phyloP scores from a whole-genome alignment of 1,140 invertebrate genomes.

The Adoxophyes honmai region DNA sequence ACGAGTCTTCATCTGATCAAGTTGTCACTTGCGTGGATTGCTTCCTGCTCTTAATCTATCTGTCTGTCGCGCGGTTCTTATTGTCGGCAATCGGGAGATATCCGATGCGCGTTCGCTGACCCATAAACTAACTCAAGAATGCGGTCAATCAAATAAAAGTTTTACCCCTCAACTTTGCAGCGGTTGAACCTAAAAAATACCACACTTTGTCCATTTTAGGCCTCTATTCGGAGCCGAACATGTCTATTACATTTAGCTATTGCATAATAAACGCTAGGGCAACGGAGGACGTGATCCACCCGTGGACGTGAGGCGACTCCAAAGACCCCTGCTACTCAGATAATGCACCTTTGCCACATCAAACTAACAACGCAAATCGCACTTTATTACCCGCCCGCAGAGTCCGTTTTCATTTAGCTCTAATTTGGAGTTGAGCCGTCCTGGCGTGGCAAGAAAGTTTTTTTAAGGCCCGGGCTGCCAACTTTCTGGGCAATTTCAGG shows the following conservation, averaged over 20 bases:
- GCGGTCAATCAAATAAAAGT: not conserved
- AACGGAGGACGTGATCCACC: conserved; percentile 52
- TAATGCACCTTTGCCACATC: conserved; percentile 35
- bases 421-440: conserved; percentile 22
- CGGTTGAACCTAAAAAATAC: not conserved
- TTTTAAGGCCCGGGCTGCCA: conserved; percentile 46
- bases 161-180: conserved; percentile 4
- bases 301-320: conserved; percentile 46
- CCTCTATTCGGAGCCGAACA: conserved; percentile 40
- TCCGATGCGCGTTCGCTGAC: too few relatives aligned
- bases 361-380: conserved; percentile 42
- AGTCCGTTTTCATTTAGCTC: conserved; percentile 33
- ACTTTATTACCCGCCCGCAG: conserved; percentile 40
- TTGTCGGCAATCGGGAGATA: too few relatives aligned
- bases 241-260: conserved; percentile 61
- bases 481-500: conserved; percentile 53
- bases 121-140: too few relatives aligned
- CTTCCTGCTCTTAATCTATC: not conserved
- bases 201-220: conserved; percentile 14
- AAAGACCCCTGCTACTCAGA: conserved; percentile 24
- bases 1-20: conserved; percentile 5
- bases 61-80: not conserved
- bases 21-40: conserved; percentile 4
- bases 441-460: conserved; percentile 26
- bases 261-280: conserved; percentile 60